These are phyloP conservation scores for Alligator sinensis DNA, from an alignment of 2,113 vertebrate genomes.

Conservation along the genomic window DNA sequence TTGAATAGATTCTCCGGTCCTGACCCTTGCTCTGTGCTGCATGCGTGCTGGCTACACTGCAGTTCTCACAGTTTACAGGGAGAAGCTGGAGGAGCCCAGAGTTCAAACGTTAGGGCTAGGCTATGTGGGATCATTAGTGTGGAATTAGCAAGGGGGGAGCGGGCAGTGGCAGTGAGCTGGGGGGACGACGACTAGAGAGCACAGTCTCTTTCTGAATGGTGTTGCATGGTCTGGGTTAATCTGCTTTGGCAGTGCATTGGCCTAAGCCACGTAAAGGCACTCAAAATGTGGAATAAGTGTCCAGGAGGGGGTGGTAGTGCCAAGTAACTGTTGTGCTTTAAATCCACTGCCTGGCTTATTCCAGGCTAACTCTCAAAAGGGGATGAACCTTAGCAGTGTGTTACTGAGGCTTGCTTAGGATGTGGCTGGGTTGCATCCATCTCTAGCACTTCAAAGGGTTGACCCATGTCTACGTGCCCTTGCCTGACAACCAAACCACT, in stretches of 20 bases:
- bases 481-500: background rate
- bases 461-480: background rate
- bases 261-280: background rate
- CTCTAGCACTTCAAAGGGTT: background rate
- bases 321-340: background rate
- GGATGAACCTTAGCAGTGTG: background rate
- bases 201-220: constrained; percentile 13
- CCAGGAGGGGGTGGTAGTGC: background rate
- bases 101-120: constrained; percentile 40
- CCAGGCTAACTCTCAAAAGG: background rate
- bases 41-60: background rate
- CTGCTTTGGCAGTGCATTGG: background rate
- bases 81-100: constrained; percentile 19
- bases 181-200: background rate
- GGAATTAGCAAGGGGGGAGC: background rate
- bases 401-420: background rate
- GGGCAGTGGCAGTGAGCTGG: too few species aligned
- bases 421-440: background rate
- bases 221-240: constrained; percentile 15
- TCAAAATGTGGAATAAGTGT: background rate
- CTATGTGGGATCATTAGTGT: constrained; percentile 40
- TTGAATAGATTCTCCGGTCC: background rate
- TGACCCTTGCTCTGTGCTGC: constrained; percentile 28
- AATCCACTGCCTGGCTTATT: background rate
- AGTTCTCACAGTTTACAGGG: constrained; percentile 18